Conservation (phyloP, 2,888 invertebrate genomes). For the Tholera decimalis region DNA sequence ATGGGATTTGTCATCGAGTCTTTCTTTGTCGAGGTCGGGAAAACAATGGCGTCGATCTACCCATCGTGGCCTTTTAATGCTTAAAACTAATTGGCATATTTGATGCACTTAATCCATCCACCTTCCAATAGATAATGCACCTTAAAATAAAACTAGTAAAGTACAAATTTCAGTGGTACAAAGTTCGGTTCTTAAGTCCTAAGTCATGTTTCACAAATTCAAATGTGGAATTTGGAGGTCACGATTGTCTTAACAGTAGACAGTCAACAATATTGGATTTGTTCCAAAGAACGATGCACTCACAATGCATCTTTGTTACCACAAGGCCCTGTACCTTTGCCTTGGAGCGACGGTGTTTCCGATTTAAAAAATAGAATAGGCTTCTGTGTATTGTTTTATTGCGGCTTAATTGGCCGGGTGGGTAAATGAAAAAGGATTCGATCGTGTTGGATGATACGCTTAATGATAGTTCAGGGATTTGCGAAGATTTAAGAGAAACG, state of each 20-base stretch:
- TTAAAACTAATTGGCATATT: constrained; percentile 80
- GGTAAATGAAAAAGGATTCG: constrained; percentile 65
- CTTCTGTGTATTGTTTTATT: constrained; percentile 76
- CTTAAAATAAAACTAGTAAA: constrained; percentile 16
- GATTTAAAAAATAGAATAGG: constrained; percentile 73
- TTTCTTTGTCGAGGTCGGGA: constrained; percentile 86
- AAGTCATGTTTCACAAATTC: constrained; percentile 72
- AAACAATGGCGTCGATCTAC: constrained; percentile 83
- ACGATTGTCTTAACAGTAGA: constrained; percentile 78
- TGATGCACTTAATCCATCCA: constrained; percentile 66
- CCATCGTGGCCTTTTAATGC: constrained; percentile 84
- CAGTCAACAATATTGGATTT: constrained; percentile 88
- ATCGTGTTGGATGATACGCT: constrained; percentile 65
- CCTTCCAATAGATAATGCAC: constrained; percentile 52
- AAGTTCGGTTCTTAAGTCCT: constrained; percentile 65
- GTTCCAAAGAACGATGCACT: constrained; percentile 84
- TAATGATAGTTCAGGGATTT: constrained; percentile 59
- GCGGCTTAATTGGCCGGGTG: constrained; percentile 67
- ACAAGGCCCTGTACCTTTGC: constrained; percentile 82
- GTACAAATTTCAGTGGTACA: constrained; percentile 42
- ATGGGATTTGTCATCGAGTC: constrained; percentile 83
- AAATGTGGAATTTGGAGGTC: constrained; percentile 90
- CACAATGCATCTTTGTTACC: constrained; percentile 90
- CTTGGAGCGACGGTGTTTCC: constrained; percentile 79
- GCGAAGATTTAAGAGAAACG: constrained; percentile 11